phyloP scores from a whole-genome alignment of 2,113 vertebrate genomes.

The Cygnus buccinator region DNA sequence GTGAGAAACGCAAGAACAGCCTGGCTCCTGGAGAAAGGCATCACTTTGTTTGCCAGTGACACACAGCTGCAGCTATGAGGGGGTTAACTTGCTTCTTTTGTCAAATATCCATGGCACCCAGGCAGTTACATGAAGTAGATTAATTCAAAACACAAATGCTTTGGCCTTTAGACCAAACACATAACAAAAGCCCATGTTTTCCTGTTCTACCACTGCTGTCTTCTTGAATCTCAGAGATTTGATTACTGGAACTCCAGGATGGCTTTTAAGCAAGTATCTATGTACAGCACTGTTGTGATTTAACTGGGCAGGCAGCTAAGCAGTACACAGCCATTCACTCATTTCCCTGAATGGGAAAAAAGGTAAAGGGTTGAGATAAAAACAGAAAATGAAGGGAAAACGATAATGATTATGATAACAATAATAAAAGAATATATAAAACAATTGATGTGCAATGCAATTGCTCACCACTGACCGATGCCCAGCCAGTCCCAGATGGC shows the following conservation, averaged over 20 bases:
- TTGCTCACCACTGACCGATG: no score
- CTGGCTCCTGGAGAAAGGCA: background rate
- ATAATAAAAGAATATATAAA: no score
- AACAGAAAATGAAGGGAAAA: no score
- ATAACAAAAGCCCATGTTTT: rapidly evolving
- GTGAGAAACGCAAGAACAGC: background rate
- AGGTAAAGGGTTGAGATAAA: no score
- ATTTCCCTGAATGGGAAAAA: no score
- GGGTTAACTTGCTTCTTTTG: background rate
- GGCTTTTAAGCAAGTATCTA: background rate
- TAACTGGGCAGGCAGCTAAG: no score
- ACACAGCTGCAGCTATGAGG: background rate
- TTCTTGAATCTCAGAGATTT: background rate
- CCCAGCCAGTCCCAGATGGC: no score
- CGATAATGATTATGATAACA: no score
- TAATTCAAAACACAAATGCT: background rate
- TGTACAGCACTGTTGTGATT: no score
- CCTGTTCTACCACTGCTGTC: background rate
- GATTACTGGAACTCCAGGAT: background rate
- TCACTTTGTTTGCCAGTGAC: background rate
- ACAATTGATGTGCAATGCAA: no score
- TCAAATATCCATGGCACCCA: background rate
- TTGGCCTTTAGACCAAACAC: background rate
- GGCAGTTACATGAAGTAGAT: background rate
- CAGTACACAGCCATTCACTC: no score